These are phyloP conservation scores for Eupristina koningsbergeri DNA, from an alignment of 1,140 invertebrate species.

Conservation along the genomic window DNA sequence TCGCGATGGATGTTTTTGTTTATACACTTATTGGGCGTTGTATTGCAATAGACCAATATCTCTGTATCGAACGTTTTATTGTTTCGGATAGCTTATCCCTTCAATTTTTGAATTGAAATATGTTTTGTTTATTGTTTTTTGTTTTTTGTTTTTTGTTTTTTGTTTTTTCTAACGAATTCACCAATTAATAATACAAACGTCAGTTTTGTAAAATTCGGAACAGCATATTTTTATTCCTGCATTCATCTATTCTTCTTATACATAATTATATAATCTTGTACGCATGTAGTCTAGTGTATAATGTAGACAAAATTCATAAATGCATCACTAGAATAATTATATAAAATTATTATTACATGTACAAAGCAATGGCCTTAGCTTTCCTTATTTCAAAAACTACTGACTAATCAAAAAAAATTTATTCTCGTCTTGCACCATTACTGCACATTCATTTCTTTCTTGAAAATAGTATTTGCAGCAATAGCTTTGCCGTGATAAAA, in stretches of 20 bases:
- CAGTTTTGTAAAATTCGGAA: not conserved
- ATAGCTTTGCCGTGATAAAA: too few species aligned
- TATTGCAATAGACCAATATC: conserved; percentile 13
- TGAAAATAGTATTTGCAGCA: not conserved
- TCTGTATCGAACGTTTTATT: not conserved
- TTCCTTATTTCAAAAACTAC: not conserved
- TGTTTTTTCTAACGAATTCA: not conserved
- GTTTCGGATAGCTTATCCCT: not conserved
- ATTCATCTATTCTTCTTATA: not conserved
- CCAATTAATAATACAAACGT: not conserved
- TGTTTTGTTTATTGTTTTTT: too few species aligned
- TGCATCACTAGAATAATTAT: not conserved
- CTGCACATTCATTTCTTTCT: not conserved
- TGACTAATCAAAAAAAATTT: not conserved
- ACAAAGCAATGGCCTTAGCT: not conserved
- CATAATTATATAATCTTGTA: not conserved
- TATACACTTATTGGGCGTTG: conserved; percentile 11
- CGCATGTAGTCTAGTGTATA: not conserved
- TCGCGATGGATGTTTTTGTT: not conserved
- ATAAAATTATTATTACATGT: not conserved
- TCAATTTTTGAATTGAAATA: not conserved
- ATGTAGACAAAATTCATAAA: not conserved
- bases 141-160: too few species aligned
- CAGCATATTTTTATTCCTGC: too few species aligned
- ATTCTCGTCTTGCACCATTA: not conserved